Percentiles rank a stretch among this genome's conserved stretches.
Conservation (phyloP, 2,888 invertebrate species). For the Orthosia gracilis region DNA sequence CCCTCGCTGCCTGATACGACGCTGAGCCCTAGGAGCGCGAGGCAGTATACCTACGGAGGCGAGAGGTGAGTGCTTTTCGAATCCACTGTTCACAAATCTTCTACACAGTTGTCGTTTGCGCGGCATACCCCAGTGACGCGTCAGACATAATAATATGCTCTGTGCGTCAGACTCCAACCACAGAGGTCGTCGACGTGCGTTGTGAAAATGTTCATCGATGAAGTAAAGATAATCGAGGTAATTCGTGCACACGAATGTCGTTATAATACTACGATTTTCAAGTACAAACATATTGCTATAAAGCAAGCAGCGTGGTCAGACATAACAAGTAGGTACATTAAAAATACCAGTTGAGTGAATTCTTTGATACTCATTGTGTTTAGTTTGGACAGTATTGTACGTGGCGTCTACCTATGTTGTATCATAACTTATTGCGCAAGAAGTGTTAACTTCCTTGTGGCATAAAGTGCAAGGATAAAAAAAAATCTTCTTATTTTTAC, state of each 20-base stretch:
- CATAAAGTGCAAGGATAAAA: too few species aligned
- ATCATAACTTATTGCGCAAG: too few species aligned
- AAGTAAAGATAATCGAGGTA: not conserved
- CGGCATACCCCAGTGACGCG: not conserved
- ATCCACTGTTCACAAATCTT: too few species aligned
- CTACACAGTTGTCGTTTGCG: too few species aligned
- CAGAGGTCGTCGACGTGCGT: not conserved
- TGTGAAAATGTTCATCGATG: not conserved
- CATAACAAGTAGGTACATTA: not conserved
- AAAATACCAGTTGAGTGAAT: not conserved
- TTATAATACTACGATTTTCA: not conserved
- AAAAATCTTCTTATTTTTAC: too few species aligned
- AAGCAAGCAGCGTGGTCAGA: not conserved
- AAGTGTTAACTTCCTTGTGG: too few species aligned
- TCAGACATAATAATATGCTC: too few species aligned
- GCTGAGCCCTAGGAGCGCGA: too few species aligned
- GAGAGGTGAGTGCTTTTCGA: too few species aligned
- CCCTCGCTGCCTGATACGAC: too few species aligned
- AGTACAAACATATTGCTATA: not conserved
- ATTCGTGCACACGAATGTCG: slow-evolving; percentile 11
- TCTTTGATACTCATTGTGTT: not conserved
- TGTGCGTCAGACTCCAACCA: too few species aligned
- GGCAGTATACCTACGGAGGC: too few species aligned
- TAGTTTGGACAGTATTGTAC: not conserved
- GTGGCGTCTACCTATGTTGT: not conserved